Base-by-base conservation (phyloP, 2,113 vertebrate genomes). In the Planiliza haematocheilus region DNA sequence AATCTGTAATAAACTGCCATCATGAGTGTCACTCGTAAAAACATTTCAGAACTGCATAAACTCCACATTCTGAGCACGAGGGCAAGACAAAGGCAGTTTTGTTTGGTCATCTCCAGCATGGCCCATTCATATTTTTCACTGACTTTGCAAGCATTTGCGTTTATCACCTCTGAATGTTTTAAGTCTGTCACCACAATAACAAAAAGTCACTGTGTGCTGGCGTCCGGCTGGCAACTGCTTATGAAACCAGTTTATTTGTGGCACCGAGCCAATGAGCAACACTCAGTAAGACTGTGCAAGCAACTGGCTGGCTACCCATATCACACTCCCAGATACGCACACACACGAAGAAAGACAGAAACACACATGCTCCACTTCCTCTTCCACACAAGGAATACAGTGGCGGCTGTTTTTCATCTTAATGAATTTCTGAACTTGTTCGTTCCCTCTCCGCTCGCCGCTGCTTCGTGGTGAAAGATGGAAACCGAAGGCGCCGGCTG, bases 351-450 rank as follows among this genome's bases (percentile, higher is more conserved):
- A 43, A 4, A 63, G 18, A 34, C 4, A 66, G 1, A 71, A 7
- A 66, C 21, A 70, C 24, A 74, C 24, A 46, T 8, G 12, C 77
- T 59, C 52, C 85, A 74, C 30, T 17, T 83, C 55, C 41, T 82
- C 62, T 57, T 83, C 70, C 74, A 63, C 73, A 55, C 67, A 57
- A 53, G 37, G 66, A 77, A 70, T 24, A 77, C 76, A 78, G 79
- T 52, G 30, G 74, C 48, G 65, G 68, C 67, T 86, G 81, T 83
- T 92, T 89, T 86, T 88, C 76, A 88, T 90, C 86, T 88, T 87
- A 91, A 90, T 90, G 88, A 91, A 91, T 84, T 84, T 71, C 63
- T 81, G 86, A 89, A 88, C 84, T 89, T 87, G 73, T 77, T 74
- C 70, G 46, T 70, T 87, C 78, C 80, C 74, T 80, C 82, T 76